A percentile compares a stretch with the other conserved stretches of the same genome.
These are phyloP conservation scores for Thunnus thynnus DNA, from an alignment of 2,113 vertebrate species.

Conservation along the genomic window DNA sequence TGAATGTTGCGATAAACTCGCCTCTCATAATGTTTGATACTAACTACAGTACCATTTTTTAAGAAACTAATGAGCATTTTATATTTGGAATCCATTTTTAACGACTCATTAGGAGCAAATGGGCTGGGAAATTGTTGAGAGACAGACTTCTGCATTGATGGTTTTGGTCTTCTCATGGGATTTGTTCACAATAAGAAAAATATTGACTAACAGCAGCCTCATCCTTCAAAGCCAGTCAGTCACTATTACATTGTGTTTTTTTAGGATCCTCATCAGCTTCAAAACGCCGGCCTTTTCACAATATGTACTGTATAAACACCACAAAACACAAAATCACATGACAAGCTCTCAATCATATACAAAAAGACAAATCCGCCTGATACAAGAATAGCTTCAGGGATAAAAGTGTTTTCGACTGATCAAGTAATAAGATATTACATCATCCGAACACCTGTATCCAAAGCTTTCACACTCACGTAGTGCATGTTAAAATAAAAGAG, in stretches of 20 bases:
- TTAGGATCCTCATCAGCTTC: conserved; percentile 6
- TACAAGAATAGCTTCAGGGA: conserved; percentile 5
- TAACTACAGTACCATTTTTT: not conserved
- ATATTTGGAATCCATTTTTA: not conserved
- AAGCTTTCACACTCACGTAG: not conserved
- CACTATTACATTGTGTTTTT: not conserved
- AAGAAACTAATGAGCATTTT: not conserved
- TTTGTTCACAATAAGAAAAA: conserved; percentile 33
- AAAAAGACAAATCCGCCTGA: not conserved
- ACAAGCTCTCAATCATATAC: not conserved
- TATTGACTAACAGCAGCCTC: conserved; percentile 6
- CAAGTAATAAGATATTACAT: not conserved
- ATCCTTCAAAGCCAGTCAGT: conserved; percentile 10
- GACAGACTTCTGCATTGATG: not conserved
- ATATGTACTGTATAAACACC: not conserved
- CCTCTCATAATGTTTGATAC: too few relatives aligned
- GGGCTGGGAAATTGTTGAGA: not conserved
- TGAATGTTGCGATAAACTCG: too few relatives aligned
- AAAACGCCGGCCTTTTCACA: not conserved
- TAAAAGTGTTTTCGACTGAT: not conserved
- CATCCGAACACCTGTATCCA: not conserved
- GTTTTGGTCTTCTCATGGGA: conserved; percentile 4
- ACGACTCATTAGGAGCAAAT: not conserved
- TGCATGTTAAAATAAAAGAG: conserved; percentile 4
- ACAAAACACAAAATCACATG: conserved; percentile 8